These are phyloP conservation scores for Autographa pulchrina DNA, from an alignment of 2,888 invertebrate genomes.

Conservation along the genomic window DNA sequence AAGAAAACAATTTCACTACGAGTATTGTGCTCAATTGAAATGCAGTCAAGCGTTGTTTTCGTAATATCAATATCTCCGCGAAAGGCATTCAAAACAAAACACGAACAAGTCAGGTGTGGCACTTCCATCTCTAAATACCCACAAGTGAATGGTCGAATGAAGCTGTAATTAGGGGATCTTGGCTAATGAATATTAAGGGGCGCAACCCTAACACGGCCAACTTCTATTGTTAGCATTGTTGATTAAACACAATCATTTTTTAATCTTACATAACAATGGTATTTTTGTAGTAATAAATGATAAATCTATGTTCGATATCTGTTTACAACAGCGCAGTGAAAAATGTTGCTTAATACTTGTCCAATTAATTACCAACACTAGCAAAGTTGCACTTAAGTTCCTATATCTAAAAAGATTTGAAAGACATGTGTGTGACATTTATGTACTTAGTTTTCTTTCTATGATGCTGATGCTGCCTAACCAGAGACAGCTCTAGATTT, in stretches of 20 bases:
- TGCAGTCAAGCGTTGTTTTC: slow-evolving; percentile 70
- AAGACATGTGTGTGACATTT: no score
- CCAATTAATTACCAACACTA: no score
- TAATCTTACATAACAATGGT: slow-evolving; percentile 70
- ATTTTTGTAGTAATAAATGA: slow-evolving; percentile 41
- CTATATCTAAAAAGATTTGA: no score
- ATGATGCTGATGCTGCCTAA: no score
- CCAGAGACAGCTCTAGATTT: not conserved
- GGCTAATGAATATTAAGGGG: slow-evolving; percentile 86
- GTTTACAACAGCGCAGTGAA: not conserved
- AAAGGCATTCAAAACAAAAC: slow-evolving; percentile 78
- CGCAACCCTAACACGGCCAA: slow-evolving; percentile 74
- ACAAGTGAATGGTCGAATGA: slow-evolving; percentile 72
- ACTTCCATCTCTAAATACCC: slow-evolving; percentile 72
- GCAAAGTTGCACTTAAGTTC: no score
- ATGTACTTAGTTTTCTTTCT: no score
- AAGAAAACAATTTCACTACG: slow-evolving; percentile 67
- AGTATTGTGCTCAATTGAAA: slow-evolving; percentile 76
- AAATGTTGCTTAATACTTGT: no score
- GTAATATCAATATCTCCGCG: slow-evolving; percentile 84
- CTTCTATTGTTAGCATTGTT: slow-evolving; percentile 74
- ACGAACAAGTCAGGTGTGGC: slow-evolving; percentile 82
- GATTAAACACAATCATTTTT: slow-evolving; percentile 79
- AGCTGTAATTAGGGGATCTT: slow-evolving; percentile 83
- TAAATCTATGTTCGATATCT: slow-evolving; percentile 35